Percentiles rank a stretch among this genome's conserved stretches.
These are phyloP conservation scores for Porites lutea DNA, from an alignment of 64 coral and sea anemone genomes.

Conservation along the genomic window DNA sequence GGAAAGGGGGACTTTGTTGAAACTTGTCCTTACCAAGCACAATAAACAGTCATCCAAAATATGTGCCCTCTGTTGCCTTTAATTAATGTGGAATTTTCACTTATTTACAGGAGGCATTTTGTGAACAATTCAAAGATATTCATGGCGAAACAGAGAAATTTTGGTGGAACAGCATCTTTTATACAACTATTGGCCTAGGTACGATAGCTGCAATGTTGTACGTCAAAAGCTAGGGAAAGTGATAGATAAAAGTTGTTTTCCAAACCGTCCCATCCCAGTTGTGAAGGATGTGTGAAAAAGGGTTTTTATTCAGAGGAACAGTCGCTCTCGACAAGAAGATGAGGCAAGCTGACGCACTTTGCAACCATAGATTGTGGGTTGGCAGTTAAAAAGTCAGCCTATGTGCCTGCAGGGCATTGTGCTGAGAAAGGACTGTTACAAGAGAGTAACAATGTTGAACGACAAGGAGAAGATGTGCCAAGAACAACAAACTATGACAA, in stretches of 20 bases:
- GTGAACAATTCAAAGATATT: slow-evolving; percentile 81
- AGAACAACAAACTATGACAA: not conserved
- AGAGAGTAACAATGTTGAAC: not conserved
- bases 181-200: slow-evolving; percentile 89
- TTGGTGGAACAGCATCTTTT: slow-evolving; percentile 87
- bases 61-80: not conserved
- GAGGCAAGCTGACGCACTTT: no score
- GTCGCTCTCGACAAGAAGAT: not conserved
- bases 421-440: not conserved
- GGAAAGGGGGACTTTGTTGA: not conserved
- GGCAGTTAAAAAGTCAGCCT: not conserved
- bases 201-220: slow-evolving; percentile 83
- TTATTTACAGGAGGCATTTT: slow-evolving; percentile 75
- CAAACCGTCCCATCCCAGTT: not conserved
- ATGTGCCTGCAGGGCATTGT: not conserved
- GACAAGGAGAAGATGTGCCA: not conserved
- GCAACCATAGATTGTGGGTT: not conserved
- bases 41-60: not conserved
- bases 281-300: not conserved
- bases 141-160: slow-evolving; percentile 76
- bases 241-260: not conserved
- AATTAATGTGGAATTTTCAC: not conserved
- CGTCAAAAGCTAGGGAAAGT: slow-evolving; percentile 52
- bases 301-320: not conserved
- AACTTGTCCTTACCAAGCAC: not conserved